Base-by-base conservation (phyloP, 2,113 vertebrate genomes). In the Dasyornis broadbenti region DNA sequence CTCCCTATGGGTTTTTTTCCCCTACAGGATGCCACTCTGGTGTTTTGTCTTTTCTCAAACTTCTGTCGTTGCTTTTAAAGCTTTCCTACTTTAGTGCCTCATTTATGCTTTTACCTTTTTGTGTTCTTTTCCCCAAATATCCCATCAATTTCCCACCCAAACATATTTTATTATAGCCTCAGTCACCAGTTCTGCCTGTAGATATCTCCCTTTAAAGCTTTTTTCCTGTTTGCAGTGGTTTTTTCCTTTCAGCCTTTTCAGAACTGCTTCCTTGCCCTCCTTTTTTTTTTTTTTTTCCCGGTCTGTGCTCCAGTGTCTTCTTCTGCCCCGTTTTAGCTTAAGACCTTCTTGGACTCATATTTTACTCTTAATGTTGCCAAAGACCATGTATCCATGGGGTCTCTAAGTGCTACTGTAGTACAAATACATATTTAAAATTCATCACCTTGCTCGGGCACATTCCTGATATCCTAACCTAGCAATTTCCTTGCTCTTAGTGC, bases 401-500 rank as follows among this genome's bases (percentile, higher is more conserved):
- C 17, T 81, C 16, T 65, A 33, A 75, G 35, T 16, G 5, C 23
- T 82, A 63, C 63, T 40, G 50, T 64, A 40, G 17, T 80, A 47
- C 37, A 86, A 82, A 84, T 69, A 31, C 54, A 40, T 72, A 72
- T 76, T 87, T 80, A 80, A 94, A 77, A 90, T 84, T 44, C 24
- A 90, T 89, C 79, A 63, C 80, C 40, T 70, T 65, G 18, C 65
- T 84, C 52, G 50, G 54, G 42, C 64, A 45, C 42, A 73, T 83
- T 95, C 60, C 69, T 65, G 47, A 61, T 94, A 69, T 86, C 94
- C 93, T 91, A 86, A 92, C 79, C 72, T 66, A 92, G 86, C 90
- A 84, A 92, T 92, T 95, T 94, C 47, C 45, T 82, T 64, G 64
- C 73, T 92, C 59, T 72, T 69, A 59, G 31, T 54, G 89, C 3